Base-by-base conservation (phyloP, 2,797 vertebrate species). In the Myotis vivesi region DNA sequence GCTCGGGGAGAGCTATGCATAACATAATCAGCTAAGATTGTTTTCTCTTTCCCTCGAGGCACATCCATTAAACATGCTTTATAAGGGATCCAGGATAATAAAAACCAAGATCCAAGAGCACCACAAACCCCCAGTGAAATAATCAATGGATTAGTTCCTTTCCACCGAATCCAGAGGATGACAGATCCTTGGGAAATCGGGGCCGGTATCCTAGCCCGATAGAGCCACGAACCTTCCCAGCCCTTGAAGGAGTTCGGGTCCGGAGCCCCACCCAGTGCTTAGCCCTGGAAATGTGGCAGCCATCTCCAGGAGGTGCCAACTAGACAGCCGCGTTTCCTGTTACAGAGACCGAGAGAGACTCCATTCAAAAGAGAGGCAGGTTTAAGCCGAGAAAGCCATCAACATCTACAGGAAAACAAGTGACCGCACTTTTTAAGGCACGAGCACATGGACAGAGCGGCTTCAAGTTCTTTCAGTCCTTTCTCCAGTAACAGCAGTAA, bases 11-110 rank as follows among this genome's bases (percentile, higher is more conserved):
- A 71, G 96, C 87, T 83, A 97, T 92, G 95, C 95, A 93, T 8
- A 97, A 91, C 95, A 97, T 87, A 76, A 97, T 91, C 71, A 95
- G 82, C 95, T 96, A 94, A 91, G 96, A 94, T 62, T 96, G 95
- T 97, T 97, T 97, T 94, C 94, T 92, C 69, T 95, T 95, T 94
- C 95, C 94, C 96, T 94, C 68, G 96, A 96, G 94, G 96, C 86
- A 96, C 33, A 96, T 96, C 92, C 86, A 97, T 97, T 97, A 97
- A 96, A 95, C 80, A 92, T 87, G 93, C 91, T 96, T 97, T 97
- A 96, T 94, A 94, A 96, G 76, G 90, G 90, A 97, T 97, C 95
- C 1, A 92, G 95, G 68, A 93, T 97, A 97, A 96, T 97, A 97
- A 96, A 97, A 96, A 92, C 93, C 96, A 92, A 97, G 92, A 97